phyloP scores from a whole-genome alignment of 2,113 vertebrate genomes.

The Serinus canaria region DNA sequence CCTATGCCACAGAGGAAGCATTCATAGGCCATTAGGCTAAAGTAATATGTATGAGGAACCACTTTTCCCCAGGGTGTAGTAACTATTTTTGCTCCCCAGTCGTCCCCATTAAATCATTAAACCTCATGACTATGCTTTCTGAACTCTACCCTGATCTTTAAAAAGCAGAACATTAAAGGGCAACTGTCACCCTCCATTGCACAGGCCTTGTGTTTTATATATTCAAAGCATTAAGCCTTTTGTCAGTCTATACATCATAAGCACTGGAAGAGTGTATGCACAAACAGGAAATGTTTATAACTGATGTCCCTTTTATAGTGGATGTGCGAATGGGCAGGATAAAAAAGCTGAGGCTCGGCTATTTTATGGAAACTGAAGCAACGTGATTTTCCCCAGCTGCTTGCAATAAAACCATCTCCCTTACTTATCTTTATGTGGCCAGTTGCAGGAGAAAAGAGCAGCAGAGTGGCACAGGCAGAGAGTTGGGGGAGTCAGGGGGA shows the following conservation, averaged over 20 bases:
- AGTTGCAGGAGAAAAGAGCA: neutral
- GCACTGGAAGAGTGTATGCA: constrained; percentile 52
- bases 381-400: constrained; percentile 63
- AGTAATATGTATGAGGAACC: constrained; percentile 85
- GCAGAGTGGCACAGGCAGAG: neutral
- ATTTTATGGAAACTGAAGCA: constrained; percentile 61
- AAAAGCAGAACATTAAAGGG: constrained; percentile 87
- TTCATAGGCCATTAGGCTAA: constrained; percentile 82
- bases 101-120: constrained; percentile 92
- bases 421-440: constrained; percentile 64
- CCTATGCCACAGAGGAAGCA: constrained; percentile 70
- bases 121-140: constrained; percentile 87
- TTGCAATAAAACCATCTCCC: constrained; percentile 58
- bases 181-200: constrained; percentile 81
- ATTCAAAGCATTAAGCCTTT: constrained; percentile 83
- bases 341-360: constrained; percentile 57
- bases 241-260: constrained; percentile 85
- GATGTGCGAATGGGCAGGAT: constrained; percentile 55
- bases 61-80: constrained; percentile 85
- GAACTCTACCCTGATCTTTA: constrained; percentile 92
- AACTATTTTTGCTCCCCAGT: constrained; percentile 86
- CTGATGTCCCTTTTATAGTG: constrained; percentile 62
- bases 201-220: constrained; percentile 81
- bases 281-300: constrained; percentile 68
- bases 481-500: neutral